Conservation (phyloP, 2,797 vertebrate species). For the Dryobates pubescens region DNA sequence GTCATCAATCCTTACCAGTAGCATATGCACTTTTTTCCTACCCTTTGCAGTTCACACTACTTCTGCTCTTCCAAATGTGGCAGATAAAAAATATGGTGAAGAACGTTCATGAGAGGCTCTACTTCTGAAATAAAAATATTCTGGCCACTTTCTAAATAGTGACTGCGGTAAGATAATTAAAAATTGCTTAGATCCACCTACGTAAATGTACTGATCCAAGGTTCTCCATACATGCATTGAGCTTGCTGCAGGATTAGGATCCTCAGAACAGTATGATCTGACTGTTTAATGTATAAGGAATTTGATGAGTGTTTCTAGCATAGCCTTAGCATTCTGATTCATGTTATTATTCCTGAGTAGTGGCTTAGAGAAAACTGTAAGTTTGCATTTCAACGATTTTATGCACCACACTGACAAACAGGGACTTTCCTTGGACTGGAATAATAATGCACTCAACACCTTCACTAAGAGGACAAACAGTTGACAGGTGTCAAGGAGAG, state of each 20-base stretch:
- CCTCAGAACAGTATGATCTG: not conserved
- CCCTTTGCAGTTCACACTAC: not conserved
- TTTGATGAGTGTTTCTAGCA: not conserved
- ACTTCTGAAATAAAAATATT: not conserved
- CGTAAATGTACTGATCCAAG: not conserved
- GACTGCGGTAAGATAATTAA: not conserved
- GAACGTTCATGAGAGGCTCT: too few relatives aligned
- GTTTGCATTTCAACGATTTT: not conserved
- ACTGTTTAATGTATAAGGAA: not conserved
- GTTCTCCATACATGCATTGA: not conserved
- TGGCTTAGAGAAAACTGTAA: not conserved
- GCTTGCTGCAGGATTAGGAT: not conserved
- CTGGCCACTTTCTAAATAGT: not conserved
- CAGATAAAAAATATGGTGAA: not conserved
- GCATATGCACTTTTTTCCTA: not conserved
- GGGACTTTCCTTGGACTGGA: not conserved
- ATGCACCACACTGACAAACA: not conserved
- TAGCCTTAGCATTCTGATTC: not conserved
- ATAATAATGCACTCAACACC: slow-evolving; percentile 18
- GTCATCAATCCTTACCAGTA: not conserved
- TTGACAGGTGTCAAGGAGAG: slow-evolving; percentile 12
- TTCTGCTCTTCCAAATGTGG: not conserved
- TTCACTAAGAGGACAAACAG: not conserved
- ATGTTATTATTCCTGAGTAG: not conserved
- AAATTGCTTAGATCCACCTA: not conserved